phyloP scores from a whole-genome alignment of 2,797 vertebrate species.

The Crax fasciolata region DNA sequence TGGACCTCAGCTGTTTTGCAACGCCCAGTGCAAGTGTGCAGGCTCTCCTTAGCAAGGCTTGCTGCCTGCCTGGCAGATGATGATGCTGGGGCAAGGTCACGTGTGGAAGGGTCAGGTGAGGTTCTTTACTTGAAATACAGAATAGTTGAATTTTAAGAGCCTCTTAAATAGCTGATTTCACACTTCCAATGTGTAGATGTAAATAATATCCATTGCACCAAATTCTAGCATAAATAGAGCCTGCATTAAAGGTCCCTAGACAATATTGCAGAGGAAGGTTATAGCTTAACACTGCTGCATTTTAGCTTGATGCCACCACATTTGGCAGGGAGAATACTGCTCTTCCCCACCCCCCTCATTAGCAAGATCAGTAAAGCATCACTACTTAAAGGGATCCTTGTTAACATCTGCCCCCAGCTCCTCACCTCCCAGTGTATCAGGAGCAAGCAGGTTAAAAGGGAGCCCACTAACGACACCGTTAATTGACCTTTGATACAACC shows the following conservation, averaged over 20 bases:
- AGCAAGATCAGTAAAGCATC: constrained; percentile 26
- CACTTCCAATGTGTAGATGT: not conserved
- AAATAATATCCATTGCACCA: not conserved
- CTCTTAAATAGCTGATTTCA: not conserved
- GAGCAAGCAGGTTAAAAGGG: constrained; percentile 25
- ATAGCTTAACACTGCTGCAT: fast-evolving
- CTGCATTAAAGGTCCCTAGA: not conserved
- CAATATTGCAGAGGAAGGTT: not conserved
- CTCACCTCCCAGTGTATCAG: not conserved
- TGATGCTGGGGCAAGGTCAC: fast-evolving
- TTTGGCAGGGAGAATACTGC: not conserved
- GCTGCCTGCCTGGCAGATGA: not conserved
- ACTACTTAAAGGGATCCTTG: not conserved
- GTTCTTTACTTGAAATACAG: not conserved
- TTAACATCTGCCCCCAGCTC: not conserved
- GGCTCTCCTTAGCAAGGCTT: not conserved
- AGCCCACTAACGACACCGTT: not conserved
- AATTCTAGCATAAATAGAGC: not conserved
- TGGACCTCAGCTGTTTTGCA: not conserved
- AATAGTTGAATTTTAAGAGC: not conserved
- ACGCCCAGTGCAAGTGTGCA: not conserved
- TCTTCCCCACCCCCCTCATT: not conserved
- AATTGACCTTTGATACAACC: constrained; percentile 18
- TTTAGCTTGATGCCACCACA: not conserved
- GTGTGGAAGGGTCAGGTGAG: not conserved